A percentile compares a stretch with the other conserved stretches of the same genome.
These are phyloP conservation scores for Ormyrus nitidulus DNA, from an alignment of 2,888 invertebrate species.

Conservation along the genomic window DNA sequence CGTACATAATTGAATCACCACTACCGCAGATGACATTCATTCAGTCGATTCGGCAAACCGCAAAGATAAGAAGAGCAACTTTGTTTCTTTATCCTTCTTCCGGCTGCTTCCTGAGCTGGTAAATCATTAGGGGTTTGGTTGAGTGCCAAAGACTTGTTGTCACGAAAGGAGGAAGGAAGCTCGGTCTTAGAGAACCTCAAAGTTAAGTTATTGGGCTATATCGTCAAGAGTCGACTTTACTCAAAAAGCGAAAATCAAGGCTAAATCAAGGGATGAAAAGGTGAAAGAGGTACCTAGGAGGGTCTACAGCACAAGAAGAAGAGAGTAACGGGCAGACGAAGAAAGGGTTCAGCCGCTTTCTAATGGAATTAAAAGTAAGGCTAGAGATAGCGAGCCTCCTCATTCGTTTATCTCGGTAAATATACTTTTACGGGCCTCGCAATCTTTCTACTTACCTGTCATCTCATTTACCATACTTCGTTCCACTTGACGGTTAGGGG, in stretches of 20 bases:
- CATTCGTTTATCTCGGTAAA: conserved; percentile 68
- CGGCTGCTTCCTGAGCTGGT: conserved; percentile 37
- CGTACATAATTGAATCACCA: conserved; percentile 49
- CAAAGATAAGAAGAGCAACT: conserved; percentile 12
- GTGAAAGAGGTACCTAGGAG: conserved; percentile 1
- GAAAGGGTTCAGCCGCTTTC: conserved; percentile 60
- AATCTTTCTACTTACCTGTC: conserved; percentile 62
- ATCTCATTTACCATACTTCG: conserved; percentile 55
- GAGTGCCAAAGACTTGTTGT: conserved; percentile 64
- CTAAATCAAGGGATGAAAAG: background rate
- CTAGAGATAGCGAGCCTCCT: conserved; percentile 65
- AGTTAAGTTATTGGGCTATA: conserved; percentile 66
- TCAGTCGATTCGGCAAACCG: conserved; percentile 33
- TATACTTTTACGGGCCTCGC: conserved; percentile 62
- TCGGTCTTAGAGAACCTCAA: conserved; percentile 58
- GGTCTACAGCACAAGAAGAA: no score
- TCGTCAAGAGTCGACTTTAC: conserved; percentile 59
- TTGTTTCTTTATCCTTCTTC: background rate
- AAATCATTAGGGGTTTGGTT: conserved; percentile 69
- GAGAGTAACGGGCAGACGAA: conserved; percentile 28
- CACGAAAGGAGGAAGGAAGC: background rate
- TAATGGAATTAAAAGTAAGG: conserved; percentile 72
- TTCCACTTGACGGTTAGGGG: conserved; percentile 40
- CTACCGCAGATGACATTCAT: conserved; percentile 22
- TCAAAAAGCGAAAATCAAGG: conserved; percentile 41